Evolutionary conservation across 2,113 vertebrate genomes (phyloP).

Genomic region (Nymphicus hollandicus): DNA sequence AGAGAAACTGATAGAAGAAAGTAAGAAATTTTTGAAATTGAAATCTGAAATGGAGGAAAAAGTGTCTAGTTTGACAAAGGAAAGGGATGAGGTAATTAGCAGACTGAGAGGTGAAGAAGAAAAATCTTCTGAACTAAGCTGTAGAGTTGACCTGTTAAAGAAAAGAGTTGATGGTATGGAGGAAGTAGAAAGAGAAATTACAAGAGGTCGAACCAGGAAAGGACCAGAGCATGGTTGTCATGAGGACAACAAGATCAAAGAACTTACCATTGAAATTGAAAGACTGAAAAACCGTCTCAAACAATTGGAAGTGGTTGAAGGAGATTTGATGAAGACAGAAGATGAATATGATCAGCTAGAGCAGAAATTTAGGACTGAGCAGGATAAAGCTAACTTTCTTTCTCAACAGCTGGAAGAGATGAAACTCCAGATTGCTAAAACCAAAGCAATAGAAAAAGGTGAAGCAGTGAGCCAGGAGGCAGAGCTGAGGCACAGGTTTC

Average conservation of each 20-base stretch:
- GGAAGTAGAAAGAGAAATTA: conserved; percentile 78
- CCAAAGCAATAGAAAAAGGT: conserved; percentile 90
- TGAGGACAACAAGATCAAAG: conserved; percentile 86
- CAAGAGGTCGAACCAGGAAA: conserved; percentile 70
- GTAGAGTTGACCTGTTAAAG: conserved; percentile 79
- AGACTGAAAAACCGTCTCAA: conserved; percentile 88
- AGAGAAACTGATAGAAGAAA: conserved; percentile 96
- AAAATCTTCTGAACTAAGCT: conserved; percentile 79
- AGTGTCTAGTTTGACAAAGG: conserved; percentile 79
- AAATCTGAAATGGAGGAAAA: conserved; percentile 93
- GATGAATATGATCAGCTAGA: conserved; percentile 93
- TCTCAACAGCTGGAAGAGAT: conserved; percentile 89
- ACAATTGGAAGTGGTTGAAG: conserved; percentile 91
- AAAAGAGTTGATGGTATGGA: conserved; percentile 83
- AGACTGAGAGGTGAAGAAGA: conserved; percentile 85
- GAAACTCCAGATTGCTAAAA: conserved; percentile 87
- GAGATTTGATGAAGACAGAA: conserved; percentile 95
- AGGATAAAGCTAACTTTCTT: conserved; percentile 90
- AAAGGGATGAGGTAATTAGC: conserved; percentile 82
- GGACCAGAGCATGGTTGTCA: conserved; percentile 71
- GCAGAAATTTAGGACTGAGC: conserved; percentile 90
- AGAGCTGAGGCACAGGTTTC: conserved; percentile 83
- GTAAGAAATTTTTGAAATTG: conserved; percentile 90
- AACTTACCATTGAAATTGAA: conserved; percentile 87
- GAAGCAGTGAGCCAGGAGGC: conserved; percentile 85